Conservation (phyloP, 2,888 invertebrate species). For the Melanargia galathea region DNA sequence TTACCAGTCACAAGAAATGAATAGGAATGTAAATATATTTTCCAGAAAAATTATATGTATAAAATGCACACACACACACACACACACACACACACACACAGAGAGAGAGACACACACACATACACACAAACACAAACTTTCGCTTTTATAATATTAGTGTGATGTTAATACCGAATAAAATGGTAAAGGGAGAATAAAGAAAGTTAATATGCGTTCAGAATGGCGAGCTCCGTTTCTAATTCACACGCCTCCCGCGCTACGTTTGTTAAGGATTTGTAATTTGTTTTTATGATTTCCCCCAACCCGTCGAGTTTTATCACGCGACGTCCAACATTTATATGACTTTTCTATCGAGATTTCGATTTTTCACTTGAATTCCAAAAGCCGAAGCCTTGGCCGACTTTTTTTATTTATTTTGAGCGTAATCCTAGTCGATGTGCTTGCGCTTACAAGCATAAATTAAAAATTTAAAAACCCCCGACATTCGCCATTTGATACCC, state of each 20-base stretch:
- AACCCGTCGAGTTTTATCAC: slow-evolving; percentile 25
- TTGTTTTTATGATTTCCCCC: slow-evolving; percentile 53
- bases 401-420: neutral
- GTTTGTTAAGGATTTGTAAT: slow-evolving; percentile 57
- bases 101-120: too few species aligned
- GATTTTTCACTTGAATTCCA: slow-evolving; percentile 5
- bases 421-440: neutral
- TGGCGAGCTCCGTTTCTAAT: slow-evolving; percentile 38
- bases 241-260: slow-evolving; percentile 43
- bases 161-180: slow-evolving; percentile 50
- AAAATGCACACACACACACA: too few species aligned
- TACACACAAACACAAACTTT: too few species aligned
- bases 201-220: slow-evolving; percentile 56
- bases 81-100: too few species aligned
- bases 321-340: slow-evolving; percentile 23
- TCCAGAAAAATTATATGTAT: too few species aligned
- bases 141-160: too few species aligned
- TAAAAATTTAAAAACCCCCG: too few species aligned
- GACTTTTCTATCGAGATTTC: slow-evolving; percentile 2
- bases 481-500: too few species aligned
- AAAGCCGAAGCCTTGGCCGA: slow-evolving; percentile 9
- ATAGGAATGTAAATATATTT: too few species aligned
- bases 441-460: too few species aligned
- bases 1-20: too few species aligned
- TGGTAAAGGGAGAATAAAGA: slow-evolving; percentile 44